Evolutionary conservation across 2,888 invertebrate species (phyloP), one percentile per base, ranked within the genome.

Genomic region (Elysia crispata): DNA sequence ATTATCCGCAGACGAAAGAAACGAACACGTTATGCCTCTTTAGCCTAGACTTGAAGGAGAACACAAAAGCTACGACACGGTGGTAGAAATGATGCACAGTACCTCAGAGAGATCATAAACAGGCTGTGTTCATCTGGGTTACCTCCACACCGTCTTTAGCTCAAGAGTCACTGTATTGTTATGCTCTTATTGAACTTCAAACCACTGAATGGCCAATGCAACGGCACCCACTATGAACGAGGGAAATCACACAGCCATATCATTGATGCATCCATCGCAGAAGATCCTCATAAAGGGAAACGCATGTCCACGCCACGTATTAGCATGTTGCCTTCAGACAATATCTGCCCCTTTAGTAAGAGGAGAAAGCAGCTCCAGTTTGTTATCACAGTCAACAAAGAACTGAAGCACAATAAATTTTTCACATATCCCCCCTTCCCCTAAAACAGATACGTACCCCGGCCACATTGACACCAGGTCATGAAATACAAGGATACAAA

Each of bases 121-220:
- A 66, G 3, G 6, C 30, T 66, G 30, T 66, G 66, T 28, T 25
- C 66, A 18, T 66, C 66, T 28, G 66, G 25, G 3, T 13, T 66
- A 1, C 66, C 66, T 5, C 66, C 66, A 23, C 66, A 66, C 25
- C 11, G 41, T 41, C 41, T 6, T 11, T 6, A 41, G n/a, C n/a
- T n/a, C n/a, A n/a, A n/a, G n/a, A n/a, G n/a, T n/a, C 3, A 41
- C 41, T 41, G 5, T 41, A 41, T 41, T 6, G 11, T 41, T 11
- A 41, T 41, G 11, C 41, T 41, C 3, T 11, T 41, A 11, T 11
- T 3, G 11, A 66, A 66, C 25, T 25, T 66, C 30, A 25, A 66
- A 6, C 66, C 66, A 5, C 28, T 18, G 13, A 66, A 66, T 28
- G 66, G 66, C 30, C 66, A 66, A 18, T 66, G 66, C 28, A 66